A percentile compares a stretch with the other conserved stretches of the same genome.
Evolutionary conservation across 2,113 vertebrate species (phyloP).

Genomic region (Delphinus delphis): DNA sequence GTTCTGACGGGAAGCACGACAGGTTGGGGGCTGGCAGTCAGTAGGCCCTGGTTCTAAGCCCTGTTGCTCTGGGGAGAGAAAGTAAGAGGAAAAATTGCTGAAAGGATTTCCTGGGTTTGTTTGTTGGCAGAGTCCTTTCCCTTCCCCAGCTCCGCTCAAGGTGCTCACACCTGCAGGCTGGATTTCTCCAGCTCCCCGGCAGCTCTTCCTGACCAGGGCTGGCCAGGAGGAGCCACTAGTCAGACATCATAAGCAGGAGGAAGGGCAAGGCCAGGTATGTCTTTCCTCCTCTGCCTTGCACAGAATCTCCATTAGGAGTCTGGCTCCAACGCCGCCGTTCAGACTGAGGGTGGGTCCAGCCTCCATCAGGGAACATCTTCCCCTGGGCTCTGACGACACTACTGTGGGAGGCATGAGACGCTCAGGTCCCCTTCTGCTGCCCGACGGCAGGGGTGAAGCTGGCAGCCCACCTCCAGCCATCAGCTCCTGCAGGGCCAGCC

Average conservation of each 20-base stretch:
- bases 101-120: not conserved
- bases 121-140: not conserved
- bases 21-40: not conserved
- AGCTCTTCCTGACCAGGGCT: not conserved
- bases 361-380: not conserved
- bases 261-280: not conserved
- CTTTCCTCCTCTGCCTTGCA: not conserved
- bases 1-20: not conserved
- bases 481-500: not conserved
- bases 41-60: not conserved
- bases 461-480: not conserved
- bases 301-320: not conserved
- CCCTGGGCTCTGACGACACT: not conserved
- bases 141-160: not conserved
- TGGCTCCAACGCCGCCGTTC: no score
- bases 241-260: not conserved
- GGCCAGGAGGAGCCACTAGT: not conserved
- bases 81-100: not conserved
- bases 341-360: not conserved
- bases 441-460: rapidly evolving
- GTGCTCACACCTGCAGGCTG: not conserved
- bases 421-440: not conserved
- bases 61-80: not conserved
- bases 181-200: not conserved
- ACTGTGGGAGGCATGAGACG: not conserved